A percentile compares a stretch with the other conserved stretches of the same genome.
Evolutionary conservation across 2,888 invertebrate genomes (phyloP).

Genomic region (Chymomyza caudatula): DNA sequence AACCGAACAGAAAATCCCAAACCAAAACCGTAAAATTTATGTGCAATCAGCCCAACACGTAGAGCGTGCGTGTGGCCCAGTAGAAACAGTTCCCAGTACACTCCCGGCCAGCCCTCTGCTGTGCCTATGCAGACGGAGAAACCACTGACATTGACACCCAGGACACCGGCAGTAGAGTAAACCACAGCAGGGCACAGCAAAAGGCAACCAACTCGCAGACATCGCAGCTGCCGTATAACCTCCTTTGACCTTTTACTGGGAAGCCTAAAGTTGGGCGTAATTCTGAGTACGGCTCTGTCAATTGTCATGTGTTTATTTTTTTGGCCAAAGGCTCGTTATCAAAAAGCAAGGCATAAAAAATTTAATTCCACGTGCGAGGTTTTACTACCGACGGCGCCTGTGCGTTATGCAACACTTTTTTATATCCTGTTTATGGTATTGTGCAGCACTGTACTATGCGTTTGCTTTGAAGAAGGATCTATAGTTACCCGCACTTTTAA

Average conservation of each 20-base stretch:
- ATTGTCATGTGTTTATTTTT: slow-evolving; percentile 58
- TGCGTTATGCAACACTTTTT: background rate
- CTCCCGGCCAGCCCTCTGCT: too few species aligned
- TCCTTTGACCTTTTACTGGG: slow-evolving; percentile 48
- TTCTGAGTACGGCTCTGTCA: slow-evolving; percentile 33
- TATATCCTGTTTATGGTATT: background rate
- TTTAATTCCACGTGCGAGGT: background rate
- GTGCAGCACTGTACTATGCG: too few species aligned
- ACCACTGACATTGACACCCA: slow-evolving; percentile 6
- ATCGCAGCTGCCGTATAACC: slow-evolving; percentile 26
- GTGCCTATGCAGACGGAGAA: background rate
- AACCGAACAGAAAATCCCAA: background rate
- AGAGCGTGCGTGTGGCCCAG: slow-evolving; percentile 47
- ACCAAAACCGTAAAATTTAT: slow-evolving; percentile 46
- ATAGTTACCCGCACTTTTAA: too few species aligned
- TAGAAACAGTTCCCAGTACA: background rate
- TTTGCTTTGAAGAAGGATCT: too few species aligned
- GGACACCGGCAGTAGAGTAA: slow-evolving; percentile 21
- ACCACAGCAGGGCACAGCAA: slow-evolving; percentile 35
- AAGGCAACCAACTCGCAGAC: slow-evolving; percentile 34
- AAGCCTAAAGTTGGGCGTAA: background rate
- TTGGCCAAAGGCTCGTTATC: background rate
- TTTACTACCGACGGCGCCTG: slow-evolving; percentile 17
- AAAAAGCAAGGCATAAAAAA: background rate
- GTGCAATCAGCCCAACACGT: slow-evolving; percentile 69